These are phyloP conservation scores for Drosophila kanekoi DNA, from an alignment of 2,888 invertebrate species.

Conservation along the genomic window DNA sequence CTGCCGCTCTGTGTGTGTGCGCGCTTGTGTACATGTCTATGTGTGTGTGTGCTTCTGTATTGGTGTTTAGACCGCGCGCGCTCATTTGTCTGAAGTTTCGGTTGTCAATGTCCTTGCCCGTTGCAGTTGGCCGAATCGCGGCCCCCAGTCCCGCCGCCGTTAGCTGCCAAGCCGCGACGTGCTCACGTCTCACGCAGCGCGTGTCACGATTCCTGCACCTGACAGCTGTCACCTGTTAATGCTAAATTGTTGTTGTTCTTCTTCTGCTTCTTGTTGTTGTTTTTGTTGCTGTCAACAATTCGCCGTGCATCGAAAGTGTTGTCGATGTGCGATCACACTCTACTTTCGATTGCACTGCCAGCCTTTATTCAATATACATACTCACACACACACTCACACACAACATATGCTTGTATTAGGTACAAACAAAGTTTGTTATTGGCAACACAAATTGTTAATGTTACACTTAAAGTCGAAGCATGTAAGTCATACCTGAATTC, in stretches of 20 bases:
- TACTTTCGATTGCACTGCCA: neutral
- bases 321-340: conserved; percentile 4
- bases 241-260: neutral
- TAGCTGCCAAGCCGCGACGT: no score
- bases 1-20: conserved; percentile 15
- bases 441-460: no score
- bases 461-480: no score
- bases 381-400: no score
- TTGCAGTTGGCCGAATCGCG: conserved; percentile 27
- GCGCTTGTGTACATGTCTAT: neutral
- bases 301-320: neutral
- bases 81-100: conserved; percentile 64
- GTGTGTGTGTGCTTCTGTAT: conserved; percentile 14
- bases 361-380: no score
- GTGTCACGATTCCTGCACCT: conserved; percentile 8
- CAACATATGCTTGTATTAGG: no score
- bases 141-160: neutral
- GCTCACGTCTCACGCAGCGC: conserved; percentile 4
- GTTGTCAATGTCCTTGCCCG: conserved; percentile 54
- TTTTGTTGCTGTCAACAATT: conserved; percentile 1
- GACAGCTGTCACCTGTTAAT: conserved; percentile 4
- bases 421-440: no score
- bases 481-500: no score
- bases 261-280: neutral
- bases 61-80: conserved; percentile 34